Percentiles rank a stretch among this genome's conserved stretches.
These are phyloP conservation scores for Lates calcarifer DNA, from an alignment of 2,113 vertebrate species.

Conservation along the genomic window DNA sequence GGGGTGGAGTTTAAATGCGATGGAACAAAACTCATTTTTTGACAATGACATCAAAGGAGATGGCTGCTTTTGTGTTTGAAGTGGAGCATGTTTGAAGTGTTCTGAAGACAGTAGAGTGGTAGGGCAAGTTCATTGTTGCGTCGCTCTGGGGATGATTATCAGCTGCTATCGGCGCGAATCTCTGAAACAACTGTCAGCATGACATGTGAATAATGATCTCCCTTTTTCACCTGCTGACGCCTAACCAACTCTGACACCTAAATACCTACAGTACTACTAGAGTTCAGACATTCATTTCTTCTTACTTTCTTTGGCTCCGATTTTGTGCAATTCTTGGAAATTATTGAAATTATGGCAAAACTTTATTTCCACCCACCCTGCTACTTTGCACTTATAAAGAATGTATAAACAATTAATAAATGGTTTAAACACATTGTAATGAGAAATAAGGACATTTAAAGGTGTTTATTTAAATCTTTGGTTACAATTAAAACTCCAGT, in stretches of 20 bases:
- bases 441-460: not conserved
- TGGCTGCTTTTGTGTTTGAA: constrained; percentile 85
- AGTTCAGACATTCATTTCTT: constrained; percentile 57
- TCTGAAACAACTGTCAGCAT: constrained; percentile 83
- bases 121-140: constrained; percentile 83
- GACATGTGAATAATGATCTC: constrained; percentile 84
- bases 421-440: not conserved
- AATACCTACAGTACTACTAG: constrained; percentile 64
- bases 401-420: not conserved
- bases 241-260: constrained; percentile 75
- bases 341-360: constrained; percentile 12
- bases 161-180: constrained; percentile 75
- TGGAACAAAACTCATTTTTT: constrained; percentile 84
- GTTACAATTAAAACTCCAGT: too few relatives aligned
- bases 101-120: constrained; percentile 83
- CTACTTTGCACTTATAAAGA: not conserved
- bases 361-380: constrained; percentile 6
- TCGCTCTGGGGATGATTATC: constrained; percentile 83
- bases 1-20: constrained; percentile 82
- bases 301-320: constrained; percentile 27
- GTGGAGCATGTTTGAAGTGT: constrained; percentile 84
- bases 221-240: constrained; percentile 80
- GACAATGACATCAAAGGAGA: constrained; percentile 87
- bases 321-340: constrained; percentile 39
- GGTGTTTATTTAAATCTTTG: too few relatives aligned